Evolutionary conservation across 2,113 vertebrate genomes (phyloP), one percentile per base, ranked within the genome.

Genomic region (Pimephales promelas): DNA sequence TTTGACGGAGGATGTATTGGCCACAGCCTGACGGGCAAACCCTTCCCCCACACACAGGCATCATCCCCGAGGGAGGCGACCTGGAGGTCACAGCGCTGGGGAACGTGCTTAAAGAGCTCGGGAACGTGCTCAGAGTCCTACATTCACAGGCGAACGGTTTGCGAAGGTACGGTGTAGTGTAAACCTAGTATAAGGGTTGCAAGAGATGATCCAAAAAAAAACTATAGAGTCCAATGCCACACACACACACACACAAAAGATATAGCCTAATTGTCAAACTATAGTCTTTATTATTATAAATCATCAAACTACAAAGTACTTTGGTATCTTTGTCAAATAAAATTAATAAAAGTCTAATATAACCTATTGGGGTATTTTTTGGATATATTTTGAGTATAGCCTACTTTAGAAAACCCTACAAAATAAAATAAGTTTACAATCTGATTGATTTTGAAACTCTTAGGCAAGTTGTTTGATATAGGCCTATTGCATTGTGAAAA

Each of bases 31-130:
- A 76, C 82, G 59, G 72, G 45, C 49, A 54, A 54, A 70, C 64
- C 83, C 86, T 43, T 45, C 72, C 85, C 87, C 85, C 10, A 45
- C 77, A 56, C 4, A 61, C 71, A 26, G 70, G 64, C 79, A 11
- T 40, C 64, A 66, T 81, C 85, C 86, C 91, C 82, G n/a, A 83
- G 71, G 92, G 93, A 94, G 85, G 86, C 94, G 94, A 95, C 93
- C 92, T 83, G 2, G 70, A 88, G 93, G 94, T 94, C 94, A 95
- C 90, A 66, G 86, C 26, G 34, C 91, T 91, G 90, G 89, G 87
- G 88, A 86, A 59, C 76, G 90, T 87, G 85, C 88, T 90, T 87
- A 28, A 85, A 26, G 36, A 87, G 61, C 87, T 82, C 72, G 26
- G 82, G 62, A 28, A 31, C 71, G 71, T 74, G 45, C 71, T 49